A percentile compares a stretch with the other conserved stretches of the same genome.
These are phyloP conservation scores for Pogonocherus hispidulus DNA, from an alignment of 2,888 invertebrate species.

Conservation along the genomic window DNA sequence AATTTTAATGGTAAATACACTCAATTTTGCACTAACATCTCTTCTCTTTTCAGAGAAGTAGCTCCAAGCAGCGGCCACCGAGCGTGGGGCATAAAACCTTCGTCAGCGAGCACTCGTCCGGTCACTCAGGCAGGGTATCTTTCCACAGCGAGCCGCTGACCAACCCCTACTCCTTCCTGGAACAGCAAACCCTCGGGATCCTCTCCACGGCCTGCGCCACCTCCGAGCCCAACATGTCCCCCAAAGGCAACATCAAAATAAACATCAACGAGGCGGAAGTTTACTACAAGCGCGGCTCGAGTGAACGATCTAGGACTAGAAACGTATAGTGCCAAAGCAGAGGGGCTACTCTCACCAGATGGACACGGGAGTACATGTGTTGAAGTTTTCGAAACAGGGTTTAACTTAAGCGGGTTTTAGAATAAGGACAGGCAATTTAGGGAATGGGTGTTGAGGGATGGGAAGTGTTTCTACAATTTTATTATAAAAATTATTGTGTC, in stretches of 20 bases:
- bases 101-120: constrained; percentile 49
- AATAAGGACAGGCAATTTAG: not conserved
- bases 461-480: not conserved
- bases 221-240: constrained; percentile 49
- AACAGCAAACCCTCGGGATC: constrained; percentile 28
- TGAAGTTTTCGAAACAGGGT: constrained; percentile 5
- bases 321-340: constrained; percentile 48
- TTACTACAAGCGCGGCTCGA: constrained; percentile 39
- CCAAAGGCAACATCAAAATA: constrained; percentile 45
- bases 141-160: constrained; percentile 61
- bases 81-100: constrained; percentile 53
- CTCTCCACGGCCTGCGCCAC: constrained; percentile 37
- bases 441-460: not conserved
- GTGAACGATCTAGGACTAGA: constrained; percentile 43
- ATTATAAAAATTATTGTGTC: not conserved
- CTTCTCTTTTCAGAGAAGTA: constrained; percentile 29
- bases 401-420: not conserved
- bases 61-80: constrained; percentile 45
- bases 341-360: constrained; percentile 16
- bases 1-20: too few relatives aligned
- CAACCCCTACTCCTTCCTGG: constrained; percentile 23
- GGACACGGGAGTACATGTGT: constrained; percentile 46
- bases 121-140: constrained; percentile 50
- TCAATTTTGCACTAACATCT: too few relatives aligned
- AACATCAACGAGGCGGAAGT: constrained; percentile 49